Conservation (phyloP, 1,140 invertebrate species). For the Lasioglossum albipes region DNA sequence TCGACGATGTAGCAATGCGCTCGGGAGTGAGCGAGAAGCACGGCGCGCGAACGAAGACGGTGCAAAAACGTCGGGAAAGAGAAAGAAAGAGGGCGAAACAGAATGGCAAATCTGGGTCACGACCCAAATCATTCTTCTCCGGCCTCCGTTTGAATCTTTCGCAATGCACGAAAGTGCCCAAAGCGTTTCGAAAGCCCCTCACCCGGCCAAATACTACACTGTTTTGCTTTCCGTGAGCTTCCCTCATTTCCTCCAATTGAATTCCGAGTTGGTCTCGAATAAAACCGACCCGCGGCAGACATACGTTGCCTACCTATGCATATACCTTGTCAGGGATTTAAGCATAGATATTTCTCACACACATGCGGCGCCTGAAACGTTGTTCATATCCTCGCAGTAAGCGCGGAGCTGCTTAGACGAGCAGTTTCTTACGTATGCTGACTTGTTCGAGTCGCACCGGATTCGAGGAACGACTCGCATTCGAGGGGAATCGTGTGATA, state of each 20-base stretch:
- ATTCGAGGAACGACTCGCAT: background rate
- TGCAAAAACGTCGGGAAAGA: slow-evolving; percentile 33
- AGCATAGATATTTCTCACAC: slow-evolving; percentile 13
- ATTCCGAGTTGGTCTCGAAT: slow-evolving; percentile 2
- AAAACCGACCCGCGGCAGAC: background rate
- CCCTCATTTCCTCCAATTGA: slow-evolving; percentile 25
- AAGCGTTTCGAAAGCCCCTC: slow-evolving; percentile 47
- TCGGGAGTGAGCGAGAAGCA: slow-evolving; percentile 1
- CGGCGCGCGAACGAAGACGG: slow-evolving; percentile 30
- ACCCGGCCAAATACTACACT: background rate
- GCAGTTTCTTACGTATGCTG: background rate
- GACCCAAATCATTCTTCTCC: slow-evolving; percentile 57
- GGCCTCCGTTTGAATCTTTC: slow-evolving; percentile 60
- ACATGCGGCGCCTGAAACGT: background rate
- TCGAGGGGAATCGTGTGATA: background rate
- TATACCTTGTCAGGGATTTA: background rate
- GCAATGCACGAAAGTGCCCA: slow-evolving; percentile 59
- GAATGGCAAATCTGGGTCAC: slow-evolving; percentile 57
- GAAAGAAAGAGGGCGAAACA: slow-evolving; percentile 9
- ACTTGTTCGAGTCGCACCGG: background rate
- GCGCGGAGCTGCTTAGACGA: background rate
- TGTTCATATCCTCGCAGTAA: slow-evolving; percentile 5
- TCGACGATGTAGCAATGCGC: slow-evolving; percentile 33
- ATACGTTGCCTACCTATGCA: background rate
- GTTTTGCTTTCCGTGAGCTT: slow-evolving; percentile 24